Evolutionary conservation across 2,888 invertebrate genomes (phyloP).

Genomic region (Rotaria socialis): DNA sequence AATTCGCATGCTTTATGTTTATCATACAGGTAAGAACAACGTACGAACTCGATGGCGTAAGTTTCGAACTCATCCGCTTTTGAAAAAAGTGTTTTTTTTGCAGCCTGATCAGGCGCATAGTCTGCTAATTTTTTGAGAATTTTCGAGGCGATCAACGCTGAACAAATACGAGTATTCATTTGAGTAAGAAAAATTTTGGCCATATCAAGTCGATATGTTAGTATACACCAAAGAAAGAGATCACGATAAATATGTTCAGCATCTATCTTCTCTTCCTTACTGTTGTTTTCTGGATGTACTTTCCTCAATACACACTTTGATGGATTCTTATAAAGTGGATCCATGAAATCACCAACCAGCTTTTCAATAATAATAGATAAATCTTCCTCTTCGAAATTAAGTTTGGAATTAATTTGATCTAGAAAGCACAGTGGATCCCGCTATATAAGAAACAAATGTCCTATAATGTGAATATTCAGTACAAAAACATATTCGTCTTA

Average conservation of each 20-base stretch:
- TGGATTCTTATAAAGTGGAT: background rate
- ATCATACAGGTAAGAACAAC: background rate
- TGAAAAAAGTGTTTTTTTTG: background rate
- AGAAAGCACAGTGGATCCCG: background rate
- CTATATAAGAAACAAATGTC: background rate
- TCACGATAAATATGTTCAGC: background rate
- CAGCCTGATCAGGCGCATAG: background rate
- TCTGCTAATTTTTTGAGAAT: background rate
- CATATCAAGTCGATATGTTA: slow-evolving; percentile 2
- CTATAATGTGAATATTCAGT: too few species aligned
- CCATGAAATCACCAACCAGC: background rate
- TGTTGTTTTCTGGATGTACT: background rate
- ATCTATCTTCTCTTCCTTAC: background rate
- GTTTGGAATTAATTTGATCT: background rate
- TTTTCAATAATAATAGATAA: background rate
- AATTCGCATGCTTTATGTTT: slow-evolving; percentile 3
- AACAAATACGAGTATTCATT: slow-evolving; percentile 16
- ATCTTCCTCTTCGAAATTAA: background rate
- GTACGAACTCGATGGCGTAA: background rate
- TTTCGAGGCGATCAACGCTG: background rate
- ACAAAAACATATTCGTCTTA: background rate
- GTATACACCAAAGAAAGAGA: background rate
- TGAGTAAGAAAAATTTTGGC: background rate
- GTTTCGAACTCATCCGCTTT: background rate
- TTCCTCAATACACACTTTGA: background rate